These are phyloP conservation scores for Perizoma affinitatum DNA, from an alignment of 2,888 invertebrate species.

Conservation along the genomic window DNA sequence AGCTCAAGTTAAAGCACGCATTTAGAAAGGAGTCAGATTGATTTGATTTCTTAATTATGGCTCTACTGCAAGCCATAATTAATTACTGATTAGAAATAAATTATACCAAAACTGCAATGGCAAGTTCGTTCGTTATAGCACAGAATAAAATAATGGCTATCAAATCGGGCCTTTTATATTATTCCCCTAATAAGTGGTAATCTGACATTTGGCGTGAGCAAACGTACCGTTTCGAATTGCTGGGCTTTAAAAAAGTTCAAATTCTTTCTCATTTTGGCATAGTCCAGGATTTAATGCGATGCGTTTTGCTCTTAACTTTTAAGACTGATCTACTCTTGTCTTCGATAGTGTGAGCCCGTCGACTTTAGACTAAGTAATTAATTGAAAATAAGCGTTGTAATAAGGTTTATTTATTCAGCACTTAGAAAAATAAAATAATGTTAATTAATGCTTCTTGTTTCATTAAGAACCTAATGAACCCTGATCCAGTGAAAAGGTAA, in stretches of 20 bases:
- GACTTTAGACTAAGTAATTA: slow-evolving; percentile 75
- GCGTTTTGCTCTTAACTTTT: slow-evolving; percentile 50
- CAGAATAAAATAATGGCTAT: slow-evolving; percentile 6
- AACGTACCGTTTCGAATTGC: slow-evolving; percentile 70
- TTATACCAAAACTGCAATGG: background rate
- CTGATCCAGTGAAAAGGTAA: slow-evolving; percentile 3
- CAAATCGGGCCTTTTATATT: slow-evolving; percentile 34
- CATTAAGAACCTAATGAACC: slow-evolving; percentile 25
- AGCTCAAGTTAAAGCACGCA: slow-evolving; percentile 4
- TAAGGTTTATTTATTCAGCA: slow-evolving; percentile 81
- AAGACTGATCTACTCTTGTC: slow-evolving; percentile 68
- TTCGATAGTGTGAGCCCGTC: slow-evolving; percentile 79
- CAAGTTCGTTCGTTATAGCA: background rate
- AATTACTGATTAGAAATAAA: background rate
- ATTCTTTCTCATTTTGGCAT: slow-evolving; percentile 41
- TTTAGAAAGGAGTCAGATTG: slow-evolving; percentile 1
- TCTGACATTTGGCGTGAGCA: slow-evolving; percentile 78
- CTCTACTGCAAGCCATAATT: no score
- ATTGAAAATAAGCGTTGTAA: slow-evolving; percentile 60
- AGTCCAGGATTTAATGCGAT: slow-evolving; percentile 65
- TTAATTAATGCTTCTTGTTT: slow-evolving; percentile 44
- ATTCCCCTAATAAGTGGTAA: slow-evolving; percentile 56
- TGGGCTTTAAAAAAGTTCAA: slow-evolving; percentile 53
- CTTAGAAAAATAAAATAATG: slow-evolving; percentile 64
- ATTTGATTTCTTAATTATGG: no score